These are phyloP conservation scores for Brachypodius melanocephalos DNA, from an alignment of 2,113 vertebrate species.

Conservation along the genomic window DNA sequence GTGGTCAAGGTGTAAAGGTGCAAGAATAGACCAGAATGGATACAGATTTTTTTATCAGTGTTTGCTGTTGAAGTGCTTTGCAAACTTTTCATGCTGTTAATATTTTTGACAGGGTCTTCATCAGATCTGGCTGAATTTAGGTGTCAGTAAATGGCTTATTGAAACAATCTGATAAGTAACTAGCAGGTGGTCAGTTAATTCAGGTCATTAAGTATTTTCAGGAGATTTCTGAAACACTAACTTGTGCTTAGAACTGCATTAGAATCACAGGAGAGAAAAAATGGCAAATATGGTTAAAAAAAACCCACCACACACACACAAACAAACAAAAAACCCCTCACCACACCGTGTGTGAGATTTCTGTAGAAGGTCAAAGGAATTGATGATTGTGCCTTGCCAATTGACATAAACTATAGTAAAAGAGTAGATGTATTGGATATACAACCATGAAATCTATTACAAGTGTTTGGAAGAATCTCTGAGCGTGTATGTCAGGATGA, in stretches of 20 bases:
- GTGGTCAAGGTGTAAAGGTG: not conserved
- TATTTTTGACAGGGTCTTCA: not conserved
- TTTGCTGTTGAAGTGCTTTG: not conserved
- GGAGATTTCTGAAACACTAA: not conserved
- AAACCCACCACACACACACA: not conserved
- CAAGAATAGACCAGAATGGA: not conserved
- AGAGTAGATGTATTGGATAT: not conserved
- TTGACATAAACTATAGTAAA: not conserved
- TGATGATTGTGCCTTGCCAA: not conserved
- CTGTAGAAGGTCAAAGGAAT: not conserved
- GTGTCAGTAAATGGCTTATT: not conserved
- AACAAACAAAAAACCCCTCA: rapidly evolving
- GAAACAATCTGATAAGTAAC: not conserved
- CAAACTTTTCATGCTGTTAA: not conserved
- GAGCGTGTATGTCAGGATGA: not conserved
- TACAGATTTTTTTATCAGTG: not conserved
- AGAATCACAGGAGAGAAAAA: not conserved
- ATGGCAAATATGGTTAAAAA: not conserved
- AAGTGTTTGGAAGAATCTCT: not conserved
- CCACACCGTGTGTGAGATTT: not conserved
- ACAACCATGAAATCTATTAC: not conserved
- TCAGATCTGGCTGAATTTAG: not conserved
- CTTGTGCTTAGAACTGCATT: not conserved
- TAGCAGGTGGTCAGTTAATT: not conserved
- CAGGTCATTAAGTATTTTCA: not conserved